Evolutionary conservation across 1,140 invertebrate species (phyloP), one percentile per base, ranked within the genome.

Genomic region (Drosophila auraria): DNA sequence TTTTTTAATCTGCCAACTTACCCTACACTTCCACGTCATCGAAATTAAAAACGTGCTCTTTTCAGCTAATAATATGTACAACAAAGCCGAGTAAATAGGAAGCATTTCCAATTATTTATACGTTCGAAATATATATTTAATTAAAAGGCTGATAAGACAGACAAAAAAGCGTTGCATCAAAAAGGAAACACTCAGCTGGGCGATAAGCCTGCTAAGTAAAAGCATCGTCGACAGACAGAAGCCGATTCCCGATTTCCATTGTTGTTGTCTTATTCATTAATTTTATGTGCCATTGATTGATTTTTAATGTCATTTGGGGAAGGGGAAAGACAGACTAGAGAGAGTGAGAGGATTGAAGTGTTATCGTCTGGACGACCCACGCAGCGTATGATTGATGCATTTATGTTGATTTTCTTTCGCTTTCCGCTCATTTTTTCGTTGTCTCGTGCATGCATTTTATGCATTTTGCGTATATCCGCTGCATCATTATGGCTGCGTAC

Each of bases 261-360:
- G 58, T 60, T 56, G 76, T 54, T 79, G 77, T 64, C 30, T 64
- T 72, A 83, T 87, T 87, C 73, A 89, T 87, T 84, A 84, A 80
- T 90, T 89, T 89, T 71, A 83, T 83, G 78, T 71, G 84, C 83
- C 81, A 81, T 89, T 89, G 84, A 89, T 89, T 89, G 84, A 89
- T 89, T 89, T 89, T 89, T 89, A 90, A 89, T 90, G 87, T 80
- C 84, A 81, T 82, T 78, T 17, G 73, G 68, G 23, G 59, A 69
- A 36, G 69, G 38, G 53, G 54, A 70, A 30, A 8, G 5, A 14
- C 53, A 36, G 25, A 14, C n/a, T 8, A 11, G 11, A 47, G 53
- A 40, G 57, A 36, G 47, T n/a, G 57, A 42, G 51, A 45, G 53
- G 20, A 57, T 50, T 49, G 78, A 40, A 66, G 54, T 78, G 74